Evolutionary conservation across 2,888 invertebrate genomes (phyloP).

Genomic region (Spatulosminthurus flaviceps): DNA sequence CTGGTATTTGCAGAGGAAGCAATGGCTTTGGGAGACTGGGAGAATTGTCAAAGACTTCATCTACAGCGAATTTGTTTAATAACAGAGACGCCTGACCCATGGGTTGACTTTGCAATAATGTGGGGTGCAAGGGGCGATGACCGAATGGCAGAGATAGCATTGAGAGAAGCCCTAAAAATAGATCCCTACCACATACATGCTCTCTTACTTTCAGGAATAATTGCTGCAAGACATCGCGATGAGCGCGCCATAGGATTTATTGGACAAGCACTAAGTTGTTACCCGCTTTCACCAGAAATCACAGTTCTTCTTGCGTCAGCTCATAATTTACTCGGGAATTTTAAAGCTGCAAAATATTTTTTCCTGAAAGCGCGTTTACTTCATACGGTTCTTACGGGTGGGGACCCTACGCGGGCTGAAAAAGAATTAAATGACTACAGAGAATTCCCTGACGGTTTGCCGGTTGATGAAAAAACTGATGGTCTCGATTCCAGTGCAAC

Average conservation of each 20-base stretch:
- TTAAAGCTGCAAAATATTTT: constrained; percentile 52
- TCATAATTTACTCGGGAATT: constrained; percentile 50
- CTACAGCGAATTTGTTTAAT: constrained; percentile 55
- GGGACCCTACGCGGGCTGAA: constrained; percentile 12
- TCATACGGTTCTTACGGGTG: constrained; percentile 36
- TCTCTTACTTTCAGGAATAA: constrained; percentile 53
- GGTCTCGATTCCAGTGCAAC: not conserved
- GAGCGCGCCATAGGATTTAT: constrained; percentile 51
- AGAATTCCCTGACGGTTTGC: not conserved
- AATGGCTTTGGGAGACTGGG: constrained; percentile 56
- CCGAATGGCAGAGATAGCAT: constrained; percentile 58
- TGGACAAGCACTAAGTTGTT: constrained; percentile 47
- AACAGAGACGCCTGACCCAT: constrained; percentile 49
- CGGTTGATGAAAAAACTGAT: not conserved
- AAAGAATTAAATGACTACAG: constrained; percentile 16
- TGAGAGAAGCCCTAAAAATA: constrained; percentile 54
- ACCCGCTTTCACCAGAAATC: constrained; percentile 56
- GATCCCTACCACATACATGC: constrained; percentile 54
- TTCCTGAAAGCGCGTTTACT: constrained; percentile 49
- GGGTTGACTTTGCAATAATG: constrained; percentile 59
- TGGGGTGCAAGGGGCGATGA: constrained; percentile 53
- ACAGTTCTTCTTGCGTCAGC: constrained; percentile 54
- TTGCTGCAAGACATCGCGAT: constrained; percentile 50
- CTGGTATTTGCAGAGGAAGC: constrained; percentile 56
- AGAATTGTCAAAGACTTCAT: constrained; percentile 58